Evolutionary conservation across 2,113 vertebrate genomes (phyloP).

Genomic region (Panthera uncia): DNA sequence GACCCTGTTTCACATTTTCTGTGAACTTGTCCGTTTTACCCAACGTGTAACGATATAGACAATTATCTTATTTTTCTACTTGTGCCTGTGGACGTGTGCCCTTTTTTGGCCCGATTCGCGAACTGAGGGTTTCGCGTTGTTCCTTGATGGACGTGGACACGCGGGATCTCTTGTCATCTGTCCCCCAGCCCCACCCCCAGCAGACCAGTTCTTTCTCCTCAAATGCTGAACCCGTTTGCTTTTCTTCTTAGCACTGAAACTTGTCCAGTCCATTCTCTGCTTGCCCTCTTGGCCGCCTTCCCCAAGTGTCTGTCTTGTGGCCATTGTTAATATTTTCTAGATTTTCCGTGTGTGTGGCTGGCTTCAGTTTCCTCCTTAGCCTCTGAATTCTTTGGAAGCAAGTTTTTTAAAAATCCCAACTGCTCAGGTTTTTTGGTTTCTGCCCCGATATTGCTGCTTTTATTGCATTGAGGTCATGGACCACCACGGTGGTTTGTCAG

Average conservation of each 20-base stretch:
- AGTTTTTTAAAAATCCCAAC: background rate
- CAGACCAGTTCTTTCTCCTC: background rate
- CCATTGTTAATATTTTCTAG: background rate
- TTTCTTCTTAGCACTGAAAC: background rate
- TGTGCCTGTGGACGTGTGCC: background rate
- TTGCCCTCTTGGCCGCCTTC: background rate
- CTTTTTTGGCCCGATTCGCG: background rate
- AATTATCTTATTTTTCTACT: background rate
- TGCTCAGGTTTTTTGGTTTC: background rate
- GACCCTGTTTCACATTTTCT: rapidly evolving
- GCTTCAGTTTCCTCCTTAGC: background rate
- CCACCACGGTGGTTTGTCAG: rapidly evolving
- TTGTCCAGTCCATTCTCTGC: background rate
- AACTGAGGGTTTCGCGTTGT: background rate
- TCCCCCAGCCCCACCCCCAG: too few species aligned
- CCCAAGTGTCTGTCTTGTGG: background rate
- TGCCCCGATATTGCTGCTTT: background rate
- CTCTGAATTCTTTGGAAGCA: background rate
- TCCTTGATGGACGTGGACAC: background rate
- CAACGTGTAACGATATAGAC: rapidly evolving
- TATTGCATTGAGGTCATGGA: rapidly evolving
- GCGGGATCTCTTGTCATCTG: background rate
- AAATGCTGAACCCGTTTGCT: rapidly evolving
- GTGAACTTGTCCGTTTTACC: rapidly evolving
- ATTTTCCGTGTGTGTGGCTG: background rate